Evolutionary conservation across 2,797 vertebrate genomes (phyloP), one percentile per base, ranked within the genome.

Genomic region (Microctenopoma lineatum): DNA sequence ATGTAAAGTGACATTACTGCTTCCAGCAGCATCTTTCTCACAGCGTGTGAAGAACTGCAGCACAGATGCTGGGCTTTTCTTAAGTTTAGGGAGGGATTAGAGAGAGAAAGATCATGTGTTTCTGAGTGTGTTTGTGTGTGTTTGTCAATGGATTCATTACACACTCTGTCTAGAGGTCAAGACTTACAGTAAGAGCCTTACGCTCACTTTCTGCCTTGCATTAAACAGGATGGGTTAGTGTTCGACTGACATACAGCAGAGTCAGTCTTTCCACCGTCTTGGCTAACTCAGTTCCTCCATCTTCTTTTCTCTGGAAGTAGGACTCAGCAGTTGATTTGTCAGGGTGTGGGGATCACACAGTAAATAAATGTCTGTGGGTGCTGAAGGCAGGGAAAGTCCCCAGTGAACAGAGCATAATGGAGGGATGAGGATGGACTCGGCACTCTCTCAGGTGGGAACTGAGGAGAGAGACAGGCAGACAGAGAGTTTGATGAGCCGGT

Each of bases 1-100:
- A 92, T 90, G 76, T 63, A 87, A 79, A 86, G 85, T 89, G 89
- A 89, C 89, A 86, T 88, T 84, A 82, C 61, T 87, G 87, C 90
- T 86, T 87, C 71, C 46, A 65, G 84, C 84, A 88, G 87, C 89
- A 85, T 83, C 79, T 90, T 84, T 80, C 75, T 66, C 41, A 4
- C 58, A 63, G 76, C 67, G 66, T 66, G 77, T 41, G 44, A 75
- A 71, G 58, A 18, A 53, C 29, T 3, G 41, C 32, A 45, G 51
- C 16, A 55, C 51, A 69, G 71, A 72, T 42, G 56, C 60, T 68
- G 32, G 25, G 29, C n/a, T 59, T 59, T 53, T 64, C 73, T 69
- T 12, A 48, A 56, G 27, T 62, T 72, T 47, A 18, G 45, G 48
- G 4, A 50, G 57, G 21, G 27, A 58, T 61, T 78, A 41, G 44